Percentiles rank a stretch among this genome's conserved stretches.
Evolutionary conservation across 1,140 invertebrate species (phyloP).

Genomic region (Oryzaephilus surinamensis): DNA sequence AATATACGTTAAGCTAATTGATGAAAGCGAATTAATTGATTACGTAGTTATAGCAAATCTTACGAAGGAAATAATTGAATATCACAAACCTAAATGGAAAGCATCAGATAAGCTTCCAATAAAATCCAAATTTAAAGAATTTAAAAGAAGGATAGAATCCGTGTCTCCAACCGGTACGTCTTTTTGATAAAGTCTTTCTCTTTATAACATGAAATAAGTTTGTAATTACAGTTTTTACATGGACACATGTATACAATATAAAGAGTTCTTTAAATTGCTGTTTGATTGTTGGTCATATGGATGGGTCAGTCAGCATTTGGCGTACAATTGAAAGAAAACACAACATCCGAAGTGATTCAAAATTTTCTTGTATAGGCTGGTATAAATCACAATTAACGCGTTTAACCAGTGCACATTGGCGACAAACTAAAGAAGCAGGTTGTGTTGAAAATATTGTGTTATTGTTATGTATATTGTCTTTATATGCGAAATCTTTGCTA

Average conservation of each 20-base stretch:
- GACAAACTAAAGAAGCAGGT: too few relatives aligned
- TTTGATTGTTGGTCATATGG: constrained; percentile 8
- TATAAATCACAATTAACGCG: too few relatives aligned
- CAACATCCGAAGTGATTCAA: too few relatives aligned
- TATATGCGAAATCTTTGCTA: background rate
- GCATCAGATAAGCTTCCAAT: background rate
- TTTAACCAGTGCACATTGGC: too few relatives aligned
- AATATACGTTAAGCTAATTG: constrained; percentile 4
- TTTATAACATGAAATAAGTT: too few relatives aligned
- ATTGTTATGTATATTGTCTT: too few relatives aligned
- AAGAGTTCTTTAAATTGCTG: constrained; percentile 5
- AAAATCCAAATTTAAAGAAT: constrained; percentile 2
- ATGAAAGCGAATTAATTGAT: constrained; percentile 8
- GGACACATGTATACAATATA: constrained; percentile 12
- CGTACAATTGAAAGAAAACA: constrained; percentile 3
- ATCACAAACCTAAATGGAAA: constrained; percentile 7
- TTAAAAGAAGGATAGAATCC: constrained; percentile 2
- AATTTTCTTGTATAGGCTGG: too few relatives aligned
- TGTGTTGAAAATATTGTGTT: constrained; percentile 6
- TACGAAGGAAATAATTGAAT: constrained; percentile 4
- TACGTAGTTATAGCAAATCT: constrained; percentile 8
- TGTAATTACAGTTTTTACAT: constrained; percentile 10
- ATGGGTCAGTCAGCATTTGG: constrained; percentile 7
- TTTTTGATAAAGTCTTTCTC: too few relatives aligned
- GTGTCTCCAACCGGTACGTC: constrained; percentile 8